A percentile compares a stretch with the other conserved stretches of the same genome.
These are phyloP conservation scores for Leguminivora glycinivorella DNA, from an alignment of 1,140 invertebrate species.

Conservation along the genomic window DNA sequence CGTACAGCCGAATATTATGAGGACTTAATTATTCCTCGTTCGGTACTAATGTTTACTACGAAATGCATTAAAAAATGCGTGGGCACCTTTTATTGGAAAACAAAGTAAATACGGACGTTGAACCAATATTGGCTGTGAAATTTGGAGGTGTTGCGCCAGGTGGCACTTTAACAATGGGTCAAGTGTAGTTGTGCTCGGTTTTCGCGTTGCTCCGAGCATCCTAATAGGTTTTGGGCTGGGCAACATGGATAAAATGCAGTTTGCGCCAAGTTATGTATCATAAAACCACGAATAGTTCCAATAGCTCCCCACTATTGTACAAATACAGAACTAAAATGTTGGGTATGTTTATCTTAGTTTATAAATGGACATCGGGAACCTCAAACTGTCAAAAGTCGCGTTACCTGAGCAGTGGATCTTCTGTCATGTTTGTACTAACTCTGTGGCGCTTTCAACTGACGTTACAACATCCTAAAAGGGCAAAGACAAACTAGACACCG, in stretches of 20 bases:
- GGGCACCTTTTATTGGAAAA: slow-evolving; percentile 1
- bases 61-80: slow-evolving; percentile 27
- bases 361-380: too few relatives aligned
- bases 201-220: too few relatives aligned
- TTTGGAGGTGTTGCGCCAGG: background rate
- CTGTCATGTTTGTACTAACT: slow-evolving; percentile 26
- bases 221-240: too few relatives aligned
- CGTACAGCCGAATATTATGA: slow-evolving; percentile 22
- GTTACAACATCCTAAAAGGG: slow-evolving; percentile 24
- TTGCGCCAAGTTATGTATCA: too few relatives aligned
- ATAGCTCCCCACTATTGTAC: too few relatives aligned
- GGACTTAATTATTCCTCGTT: slow-evolving; percentile 27
- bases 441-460: background rate
- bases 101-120: slow-evolving; percentile 7
- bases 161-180: background rate
- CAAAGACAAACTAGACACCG: slow-evolving; percentile 41
- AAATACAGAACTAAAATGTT: too few relatives aligned
- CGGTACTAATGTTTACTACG: slow-evolving; percentile 28
- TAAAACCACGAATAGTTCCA: too few relatives aligned
- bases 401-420: background rate
- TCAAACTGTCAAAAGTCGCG: too few relatives aligned
- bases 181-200: too few relatives aligned
- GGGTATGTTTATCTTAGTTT: too few relatives aligned
- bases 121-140: background rate
- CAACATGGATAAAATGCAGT: too few relatives aligned